Percentiles rank a stretch among this genome's conserved stretches.
These are phyloP conservation scores for Scomberomorus guttatus DNA, from an alignment of 2,797 vertebrate genomes.

Conservation along the genomic window DNA sequence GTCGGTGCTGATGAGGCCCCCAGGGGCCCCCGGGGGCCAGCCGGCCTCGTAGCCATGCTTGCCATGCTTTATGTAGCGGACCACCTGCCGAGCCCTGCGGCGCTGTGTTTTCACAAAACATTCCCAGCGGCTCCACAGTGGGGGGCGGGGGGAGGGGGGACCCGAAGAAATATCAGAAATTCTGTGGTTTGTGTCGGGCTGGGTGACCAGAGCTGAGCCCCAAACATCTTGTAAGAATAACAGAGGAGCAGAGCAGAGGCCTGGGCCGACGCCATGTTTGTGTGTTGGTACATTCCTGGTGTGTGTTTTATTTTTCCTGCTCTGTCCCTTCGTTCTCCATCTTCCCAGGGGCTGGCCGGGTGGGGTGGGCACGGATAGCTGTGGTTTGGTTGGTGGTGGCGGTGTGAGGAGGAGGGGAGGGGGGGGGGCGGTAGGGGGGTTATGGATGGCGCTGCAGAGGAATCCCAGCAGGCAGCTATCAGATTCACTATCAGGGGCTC, in stretches of 20 bases:
- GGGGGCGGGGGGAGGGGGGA: constrained; percentile 9
- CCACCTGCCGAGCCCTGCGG: constrained; percentile 76
- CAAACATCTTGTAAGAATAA: constrained; percentile 83
- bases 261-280: constrained; percentile 77
- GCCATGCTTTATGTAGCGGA: constrained; percentile 50
- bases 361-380: constrained; percentile 71
- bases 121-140: constrained; percentile 64
- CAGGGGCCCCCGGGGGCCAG: constrained; percentile 7
- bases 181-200: constrained; percentile 74
- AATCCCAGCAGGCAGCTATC: constrained; percentile 61
- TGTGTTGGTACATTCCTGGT: constrained; percentile 82
- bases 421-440: constrained; percentile 5
- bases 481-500: constrained; percentile 25
- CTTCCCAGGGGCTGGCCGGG: constrained; percentile 61
- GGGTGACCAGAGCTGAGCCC: constrained; percentile 70
- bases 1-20: constrained; percentile 50
- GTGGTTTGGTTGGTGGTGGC: constrained; percentile 62
- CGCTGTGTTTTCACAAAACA: constrained; percentile 68
- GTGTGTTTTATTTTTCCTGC: constrained; percentile 70
- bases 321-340: constrained; percentile 44
- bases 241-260: constrained; percentile 55
- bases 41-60: neutral
- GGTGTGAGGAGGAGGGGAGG: constrained; percentile 37
- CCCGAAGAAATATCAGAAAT: constrained; percentile 77
- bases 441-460: constrained; percentile 48